These are phyloP conservation scores for Ciconia stormi DNA, from an alignment of 2,113 vertebrate genomes.

Conservation along the genomic window DNA sequence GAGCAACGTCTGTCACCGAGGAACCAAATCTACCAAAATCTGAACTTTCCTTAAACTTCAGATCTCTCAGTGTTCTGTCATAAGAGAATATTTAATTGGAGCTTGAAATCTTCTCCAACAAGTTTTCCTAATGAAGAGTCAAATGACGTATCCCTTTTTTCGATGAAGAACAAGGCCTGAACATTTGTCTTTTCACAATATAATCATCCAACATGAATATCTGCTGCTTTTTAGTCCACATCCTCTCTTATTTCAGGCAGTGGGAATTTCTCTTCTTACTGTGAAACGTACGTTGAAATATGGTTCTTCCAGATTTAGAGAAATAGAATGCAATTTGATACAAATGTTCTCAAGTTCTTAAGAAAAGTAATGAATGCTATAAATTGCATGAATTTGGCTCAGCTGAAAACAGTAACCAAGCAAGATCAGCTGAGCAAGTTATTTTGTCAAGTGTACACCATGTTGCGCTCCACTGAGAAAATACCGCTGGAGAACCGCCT, in stretches of 20 bases:
- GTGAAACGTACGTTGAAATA: background rate
- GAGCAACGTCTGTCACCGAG: background rate
- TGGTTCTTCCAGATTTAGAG: background rate
- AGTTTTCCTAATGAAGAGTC: background rate
- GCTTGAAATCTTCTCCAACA: background rate
- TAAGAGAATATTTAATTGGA: background rate
- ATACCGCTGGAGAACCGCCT: background rate
- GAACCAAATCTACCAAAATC: background rate
- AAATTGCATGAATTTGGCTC: slow-evolving; percentile 7
- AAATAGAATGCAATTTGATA: background rate
- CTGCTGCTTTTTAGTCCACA: background rate
- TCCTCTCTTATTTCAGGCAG: background rate
- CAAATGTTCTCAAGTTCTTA: slow-evolving; percentile 37
- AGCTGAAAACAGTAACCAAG: background rate
- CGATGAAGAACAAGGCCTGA: background rate
- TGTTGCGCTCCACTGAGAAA: background rate
- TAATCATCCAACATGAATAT: background rate
- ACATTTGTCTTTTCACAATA: background rate
- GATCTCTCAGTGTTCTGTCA: background rate
- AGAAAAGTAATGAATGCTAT: background rate
- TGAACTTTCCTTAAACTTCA: background rate
- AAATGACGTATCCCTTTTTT: background rate
- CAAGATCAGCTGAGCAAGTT: background rate
- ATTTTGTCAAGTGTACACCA: background rate
- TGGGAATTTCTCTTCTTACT: background rate